Base-by-base conservation (phyloP, 2,113 vertebrate species). In the Diphyllodes magnificus region DNA sequence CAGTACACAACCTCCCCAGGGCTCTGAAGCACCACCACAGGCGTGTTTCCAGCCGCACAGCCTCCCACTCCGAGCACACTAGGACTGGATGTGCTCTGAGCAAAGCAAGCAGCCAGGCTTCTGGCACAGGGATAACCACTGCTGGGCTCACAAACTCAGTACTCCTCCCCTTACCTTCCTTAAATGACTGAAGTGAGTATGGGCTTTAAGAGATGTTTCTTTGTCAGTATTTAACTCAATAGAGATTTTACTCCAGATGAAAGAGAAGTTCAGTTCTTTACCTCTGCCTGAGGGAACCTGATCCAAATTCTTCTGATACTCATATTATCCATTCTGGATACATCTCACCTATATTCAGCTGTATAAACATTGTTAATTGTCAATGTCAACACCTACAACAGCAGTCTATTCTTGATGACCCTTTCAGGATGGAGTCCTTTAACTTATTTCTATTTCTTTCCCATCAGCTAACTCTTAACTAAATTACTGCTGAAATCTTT, bases 1-100 rank as follows among this genome's bases (percentile, higher is more conserved):
- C 31, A 60, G 11, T 28, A 31, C 9, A 4, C 3, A 10, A 49
- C 47, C n/a, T 91, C 49, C 44, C 49, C 40, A 35, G 40, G 60
- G 35, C 57, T 37, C 35, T 59, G 12, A 60, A 49, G 23, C 7
- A 40, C n/a, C 7, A 40, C n/a, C 40, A 23, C 27, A 42, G 7
- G 5, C 37, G 28, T 30, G 13, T 40, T 92, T 75, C 45, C 31
- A 89, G 30, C 37, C 5, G 5, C 49, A 12, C 40, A 37, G 7
- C 14, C 28, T 83, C 30, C 31, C 10, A 19, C 66, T 70, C 11
- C 3, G 10, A 54, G 64, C 33, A 30, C 33, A 5, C 13, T 20
- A 1, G 3, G 28, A 13, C 30, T 40, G 33, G 8, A 27, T 0
- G 8, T 1, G 1, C 2, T 44, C 42, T 24, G 28, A 16, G 23